A percentile compares a stretch with the other conserved stretches of the same genome.
These are phyloP conservation scores for Coleophora deauratella DNA, from an alignment of 2,888 invertebrate species.

Conservation along the genomic window DNA sequence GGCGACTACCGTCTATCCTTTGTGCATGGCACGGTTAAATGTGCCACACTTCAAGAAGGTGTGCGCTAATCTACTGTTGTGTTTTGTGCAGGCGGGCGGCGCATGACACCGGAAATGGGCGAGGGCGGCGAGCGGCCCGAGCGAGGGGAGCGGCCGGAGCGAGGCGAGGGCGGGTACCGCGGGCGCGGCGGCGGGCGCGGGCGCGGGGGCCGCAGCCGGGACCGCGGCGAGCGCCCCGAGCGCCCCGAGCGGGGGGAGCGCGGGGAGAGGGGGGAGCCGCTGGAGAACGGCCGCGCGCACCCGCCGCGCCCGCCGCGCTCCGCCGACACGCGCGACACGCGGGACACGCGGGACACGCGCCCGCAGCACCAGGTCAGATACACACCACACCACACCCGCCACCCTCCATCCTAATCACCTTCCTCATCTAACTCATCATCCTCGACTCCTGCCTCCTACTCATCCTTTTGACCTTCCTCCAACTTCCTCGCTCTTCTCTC, in stretches of 20 bases:
- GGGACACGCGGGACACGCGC: slow-evolving; percentile 13
- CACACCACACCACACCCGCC: slow-evolving; percentile 10
- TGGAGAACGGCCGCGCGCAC: slow-evolving; percentile 56
- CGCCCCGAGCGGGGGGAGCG: slow-evolving; percentile 10
- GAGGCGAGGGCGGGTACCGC: slow-evolving; percentile 15
- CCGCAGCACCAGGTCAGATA: slow-evolving; percentile 6
- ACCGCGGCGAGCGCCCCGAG: slow-evolving; percentile 4
- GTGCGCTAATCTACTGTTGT: no score
- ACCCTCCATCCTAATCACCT: no score
- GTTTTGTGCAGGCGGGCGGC: slow-evolving; percentile 52
- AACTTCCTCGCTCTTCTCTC: no score
- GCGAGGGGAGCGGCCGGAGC: slow-evolving; percentile 18
- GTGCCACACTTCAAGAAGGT: no score
- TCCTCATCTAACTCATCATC: no score
- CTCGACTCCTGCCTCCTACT: no score
- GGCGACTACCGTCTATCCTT: no score
- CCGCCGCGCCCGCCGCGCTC: slow-evolving; percentile 31
- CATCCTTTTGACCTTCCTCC: no score
- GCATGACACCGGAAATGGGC: slow-evolving; percentile 78
- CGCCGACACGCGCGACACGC: slow-evolving; percentile 16
- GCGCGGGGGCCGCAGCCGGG: slow-evolving; percentile 4
- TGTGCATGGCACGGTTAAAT: no score
- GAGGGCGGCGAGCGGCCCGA: slow-evolving; percentile 57
- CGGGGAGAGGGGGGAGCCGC: slow-evolving; percentile 40
- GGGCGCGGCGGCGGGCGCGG: slow-evolving; percentile 19